Evolutionary conservation across 2,888 invertebrate species (phyloP).

Genomic region (Sympetrum striolatum): DNA sequence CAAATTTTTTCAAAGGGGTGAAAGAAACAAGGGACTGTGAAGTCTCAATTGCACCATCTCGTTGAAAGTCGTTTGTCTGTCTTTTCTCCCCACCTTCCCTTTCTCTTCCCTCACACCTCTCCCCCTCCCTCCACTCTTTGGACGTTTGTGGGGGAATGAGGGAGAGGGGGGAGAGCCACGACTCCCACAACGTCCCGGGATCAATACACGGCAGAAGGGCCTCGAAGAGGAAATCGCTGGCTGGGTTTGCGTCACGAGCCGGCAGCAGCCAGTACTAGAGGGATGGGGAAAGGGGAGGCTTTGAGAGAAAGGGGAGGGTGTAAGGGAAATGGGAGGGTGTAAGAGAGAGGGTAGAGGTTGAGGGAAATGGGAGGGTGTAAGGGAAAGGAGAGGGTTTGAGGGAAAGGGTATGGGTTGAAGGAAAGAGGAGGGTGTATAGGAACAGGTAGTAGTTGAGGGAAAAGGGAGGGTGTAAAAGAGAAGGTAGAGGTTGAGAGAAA

Average conservation of each 20-base stretch:
- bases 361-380: not conserved
- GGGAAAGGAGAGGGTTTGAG: not conserved
- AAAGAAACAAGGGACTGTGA: too few relatives aligned
- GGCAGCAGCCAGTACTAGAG: conserved; percentile 35
- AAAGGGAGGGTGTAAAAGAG: not conserved
- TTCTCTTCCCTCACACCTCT: not conserved
- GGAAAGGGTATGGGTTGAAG: not conserved
- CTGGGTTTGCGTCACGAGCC: conserved; percentile 45
- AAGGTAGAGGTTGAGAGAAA: not conserved
- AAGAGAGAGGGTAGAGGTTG: conserved; percentile 7
- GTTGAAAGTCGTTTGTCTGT: not conserved
- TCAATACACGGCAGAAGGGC: conserved; percentile 35
- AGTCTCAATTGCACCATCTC: too few relatives aligned
- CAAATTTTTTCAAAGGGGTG: not conserved
- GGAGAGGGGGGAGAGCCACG: not conserved
- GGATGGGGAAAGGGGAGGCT: conserved; percentile 21
- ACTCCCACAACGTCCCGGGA: conserved; percentile 16
- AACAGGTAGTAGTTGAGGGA: not conserved
- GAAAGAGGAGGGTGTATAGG: not conserved
- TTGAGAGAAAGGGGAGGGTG: not conserved
- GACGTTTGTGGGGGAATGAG: not conserved
- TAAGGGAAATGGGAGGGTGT: not conserved
- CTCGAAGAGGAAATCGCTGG: conserved; percentile 35
- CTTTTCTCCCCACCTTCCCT: not conserved
- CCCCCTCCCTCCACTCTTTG: not conserved